phyloP scores from a whole-genome alignment of 2,888 invertebrate genomes.

The Cheilosia vulpina region DNA sequence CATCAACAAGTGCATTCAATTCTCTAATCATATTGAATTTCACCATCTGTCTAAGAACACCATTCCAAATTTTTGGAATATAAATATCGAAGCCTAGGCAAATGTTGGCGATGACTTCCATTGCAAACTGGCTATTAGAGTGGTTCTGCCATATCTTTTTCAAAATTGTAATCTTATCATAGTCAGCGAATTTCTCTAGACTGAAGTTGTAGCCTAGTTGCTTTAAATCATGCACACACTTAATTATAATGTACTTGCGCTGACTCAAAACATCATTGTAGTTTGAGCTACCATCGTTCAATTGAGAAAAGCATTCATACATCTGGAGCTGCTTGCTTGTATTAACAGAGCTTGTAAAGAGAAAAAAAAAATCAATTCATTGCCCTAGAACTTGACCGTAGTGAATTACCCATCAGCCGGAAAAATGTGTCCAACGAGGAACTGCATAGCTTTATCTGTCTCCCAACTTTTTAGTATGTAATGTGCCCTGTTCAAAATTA shows the following conservation, averaged over 20 bases:
- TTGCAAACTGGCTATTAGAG: conserved; percentile 80
- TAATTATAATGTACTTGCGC: conserved; percentile 81
- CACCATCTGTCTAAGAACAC: conserved; percentile 83
- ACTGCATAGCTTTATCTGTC: conserved; percentile 80
- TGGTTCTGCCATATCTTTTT: conserved; percentile 83
- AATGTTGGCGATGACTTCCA: conserved; percentile 82
- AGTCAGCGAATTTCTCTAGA: conserved; percentile 82
- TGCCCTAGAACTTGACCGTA: neutral
- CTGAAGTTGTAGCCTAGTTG: conserved; percentile 82
- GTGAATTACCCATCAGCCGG: conserved; percentile 80
- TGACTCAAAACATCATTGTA: conserved; percentile 80
- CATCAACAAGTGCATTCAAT: conserved; percentile 81
- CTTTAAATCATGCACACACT: conserved; percentile 82
- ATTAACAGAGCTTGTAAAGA: conserved; percentile 73
- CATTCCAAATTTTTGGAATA: conserved; percentile 83
- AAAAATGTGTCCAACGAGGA: conserved; percentile 81
- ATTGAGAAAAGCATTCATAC: conserved; percentile 82
- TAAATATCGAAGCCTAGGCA: conserved; percentile 82
- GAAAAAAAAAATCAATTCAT: conserved; percentile 11
- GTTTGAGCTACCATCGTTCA: conserved; percentile 80
- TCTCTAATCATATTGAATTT: conserved; percentile 82
- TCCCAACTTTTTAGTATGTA: conserved; percentile 83
- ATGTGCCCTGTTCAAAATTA: conserved; percentile 79
- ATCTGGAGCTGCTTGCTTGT: conserved; percentile 82
- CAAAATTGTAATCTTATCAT: conserved; percentile 82